phyloP scores from a whole-genome alignment of 1,140 invertebrate genomes.

The Papilio xuthus region DNA sequence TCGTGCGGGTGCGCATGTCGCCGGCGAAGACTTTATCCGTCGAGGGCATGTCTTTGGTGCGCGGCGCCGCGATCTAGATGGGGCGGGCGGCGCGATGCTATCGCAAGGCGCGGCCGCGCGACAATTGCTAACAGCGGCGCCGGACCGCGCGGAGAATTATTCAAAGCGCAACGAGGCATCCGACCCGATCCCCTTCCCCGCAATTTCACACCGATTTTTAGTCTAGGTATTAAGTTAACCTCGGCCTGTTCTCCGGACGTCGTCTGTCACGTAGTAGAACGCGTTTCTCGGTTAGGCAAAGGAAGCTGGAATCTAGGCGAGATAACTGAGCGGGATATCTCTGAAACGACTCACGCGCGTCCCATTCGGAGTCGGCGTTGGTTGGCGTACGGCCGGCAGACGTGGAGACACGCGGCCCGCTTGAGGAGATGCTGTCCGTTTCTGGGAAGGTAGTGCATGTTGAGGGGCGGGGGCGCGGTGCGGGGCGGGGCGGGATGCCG shows the following conservation, averaged over 20 bases:
- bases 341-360: constrained; percentile 46
- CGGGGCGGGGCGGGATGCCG: constrained; percentile 56
- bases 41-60: constrained; percentile 65
- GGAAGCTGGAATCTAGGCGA: constrained; percentile 37
- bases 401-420: constrained; percentile 46
- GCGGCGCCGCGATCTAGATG: constrained; percentile 75
- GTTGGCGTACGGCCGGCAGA: constrained; percentile 34
- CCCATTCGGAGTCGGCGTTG: constrained; percentile 44
- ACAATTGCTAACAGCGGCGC: constrained; percentile 75
- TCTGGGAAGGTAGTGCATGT: constrained; percentile 52
- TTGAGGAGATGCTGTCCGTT: constrained; percentile 46
- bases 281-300: constrained; percentile 19
- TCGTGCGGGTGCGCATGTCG: constrained; percentile 62
- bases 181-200: constrained; percentile 42
- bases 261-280: neutral
- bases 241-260: constrained; percentile 1
- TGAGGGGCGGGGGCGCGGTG: constrained; percentile 23
- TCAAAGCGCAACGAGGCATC: constrained; percentile 46
- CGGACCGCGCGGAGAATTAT: constrained; percentile 70
- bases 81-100: constrained; percentile 67
- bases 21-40: constrained; percentile 75
- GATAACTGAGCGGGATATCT: constrained; percentile 42
- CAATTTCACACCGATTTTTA: constrained; percentile 63
- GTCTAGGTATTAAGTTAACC: constrained; percentile 35
- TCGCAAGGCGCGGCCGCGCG: constrained; percentile 66